Conservation (phyloP, 2,113 vertebrate genomes). For the Elaphurus davidianus region DNA sequence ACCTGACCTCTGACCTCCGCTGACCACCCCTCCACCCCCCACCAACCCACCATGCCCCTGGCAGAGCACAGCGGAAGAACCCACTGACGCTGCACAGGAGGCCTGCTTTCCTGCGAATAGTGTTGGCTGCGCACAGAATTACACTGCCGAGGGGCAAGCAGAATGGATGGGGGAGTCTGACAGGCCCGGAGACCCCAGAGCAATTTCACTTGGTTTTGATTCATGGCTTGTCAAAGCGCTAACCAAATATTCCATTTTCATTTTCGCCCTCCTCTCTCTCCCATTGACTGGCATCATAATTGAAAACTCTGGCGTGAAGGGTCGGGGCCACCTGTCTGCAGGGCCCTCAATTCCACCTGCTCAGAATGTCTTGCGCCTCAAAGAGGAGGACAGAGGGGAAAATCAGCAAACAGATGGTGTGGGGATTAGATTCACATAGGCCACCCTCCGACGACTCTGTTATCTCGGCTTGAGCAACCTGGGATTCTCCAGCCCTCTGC, state of each 20-base stretch:
- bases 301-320: conserved; percentile 50
- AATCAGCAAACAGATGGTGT: conserved; percentile 27
- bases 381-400: background rate
- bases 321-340: conserved; percentile 53
- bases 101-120: background rate
- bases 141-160: conserved; percentile 54
- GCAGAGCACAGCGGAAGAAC: background rate
- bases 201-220: conserved; percentile 80
- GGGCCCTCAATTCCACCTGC: conserved; percentile 4
- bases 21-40: no score
- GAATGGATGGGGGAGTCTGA: conserved; percentile 70
- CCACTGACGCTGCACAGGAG: background rate
- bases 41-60: background rate
- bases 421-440: background rate
- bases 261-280: conserved; percentile 66
- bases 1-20: background rate
- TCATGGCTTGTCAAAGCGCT: conserved; percentile 81
- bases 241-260: conserved; percentile 82
- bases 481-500: background rate
- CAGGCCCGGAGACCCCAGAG: conserved; percentile 69
- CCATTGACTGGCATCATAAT: conserved; percentile 71
- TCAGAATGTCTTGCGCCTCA: conserved; percentile 20
- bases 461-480: background rate
- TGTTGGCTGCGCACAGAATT: background rate
- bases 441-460: background rate